phyloP scores from a whole-genome alignment of 2,113 vertebrate species.

The Otus sunia region DNA sequence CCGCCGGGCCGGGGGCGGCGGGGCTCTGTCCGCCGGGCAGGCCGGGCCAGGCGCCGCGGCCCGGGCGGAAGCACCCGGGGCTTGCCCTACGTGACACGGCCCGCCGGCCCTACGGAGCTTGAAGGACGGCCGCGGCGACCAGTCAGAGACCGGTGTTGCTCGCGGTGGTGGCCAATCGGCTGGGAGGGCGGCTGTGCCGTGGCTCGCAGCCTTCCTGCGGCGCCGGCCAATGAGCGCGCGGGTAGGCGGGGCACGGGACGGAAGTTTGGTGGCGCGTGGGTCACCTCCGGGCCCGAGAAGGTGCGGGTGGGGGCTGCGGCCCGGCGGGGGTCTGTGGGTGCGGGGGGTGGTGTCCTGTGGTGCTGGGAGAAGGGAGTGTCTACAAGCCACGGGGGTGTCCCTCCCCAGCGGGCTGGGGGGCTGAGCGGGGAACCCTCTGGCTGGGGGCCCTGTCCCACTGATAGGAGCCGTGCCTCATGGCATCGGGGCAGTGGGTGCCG shows the following conservation, averaged over 20 bases:
- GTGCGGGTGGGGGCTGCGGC: not conserved
- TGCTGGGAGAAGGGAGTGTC: accelerated
- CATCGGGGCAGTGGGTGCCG: not conserved
- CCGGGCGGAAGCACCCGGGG: not conserved
- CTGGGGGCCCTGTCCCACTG: no score
- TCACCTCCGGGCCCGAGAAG: not conserved
- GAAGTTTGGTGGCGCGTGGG: accelerated
- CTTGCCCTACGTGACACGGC: accelerated
- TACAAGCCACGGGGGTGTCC: no score
- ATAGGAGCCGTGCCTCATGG: not conserved
- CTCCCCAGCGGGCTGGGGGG: accelerated
- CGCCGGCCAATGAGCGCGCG: not conserved
- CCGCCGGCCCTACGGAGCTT: accelerated
- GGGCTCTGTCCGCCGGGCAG: no score
- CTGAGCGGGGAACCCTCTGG: accelerated
- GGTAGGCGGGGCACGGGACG: not conserved
- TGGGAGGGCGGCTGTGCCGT: accelerated
- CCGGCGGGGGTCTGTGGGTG: not conserved
- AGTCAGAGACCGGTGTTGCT: not conserved
- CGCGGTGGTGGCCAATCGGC: not conserved
- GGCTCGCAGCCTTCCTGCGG: accelerated
- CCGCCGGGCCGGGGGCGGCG: not conserved
- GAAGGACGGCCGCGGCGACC: accelerated
- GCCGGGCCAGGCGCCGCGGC: no score
- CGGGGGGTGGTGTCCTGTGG: accelerated